Base-by-base conservation (phyloP, 2,888 invertebrate genomes). In the Epinotia nisella region DNA sequence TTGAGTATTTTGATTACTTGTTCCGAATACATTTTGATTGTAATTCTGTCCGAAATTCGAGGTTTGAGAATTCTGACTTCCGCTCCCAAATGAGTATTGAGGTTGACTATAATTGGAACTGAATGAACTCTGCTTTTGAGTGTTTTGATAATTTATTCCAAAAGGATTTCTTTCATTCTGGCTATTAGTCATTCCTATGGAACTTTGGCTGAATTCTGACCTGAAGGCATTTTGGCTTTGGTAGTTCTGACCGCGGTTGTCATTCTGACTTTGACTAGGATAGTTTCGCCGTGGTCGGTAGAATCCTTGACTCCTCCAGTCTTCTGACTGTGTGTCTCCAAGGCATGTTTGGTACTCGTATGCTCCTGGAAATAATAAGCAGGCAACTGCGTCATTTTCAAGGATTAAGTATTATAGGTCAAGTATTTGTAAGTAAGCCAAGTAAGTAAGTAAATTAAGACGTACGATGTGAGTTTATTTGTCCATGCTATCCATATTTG, bases 201-300 rank as follows among this genome's bases (percentile, higher is more conserved):
- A 41, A 41, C 19, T 60, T 60, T 17, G 35, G 29, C 17, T 17
- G 45, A 58, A 13, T 58, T 62, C 11, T n/a, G 24, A 15, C 24
- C n/a, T 49, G 4, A 49, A 39, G 35, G 35, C n/a, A 24, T 49
- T 24, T 19, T 49, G 45, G 19, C 41, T 49, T 21, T 53, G 64
- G 29, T 11, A 10, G 49, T 62, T 51, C 4, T 49, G 62, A 51
- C 24, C 13, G 29, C 45, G 41, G 53, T 51, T 49, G 15, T 39
- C 39, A 39, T 65, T 21, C 19, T 55, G 53, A 55, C 39, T 66
- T 17, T 66, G 65, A 41, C 39, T 66, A 9, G 55, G 55, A 13
- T 39, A 66, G 11, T 66, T 66, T 10, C 65, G 55, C 4, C 65
- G 55, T 0, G 65, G 65, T 55, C 65, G 39, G 21, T 66, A 66